Percentiles rank a stretch among this genome's conserved stretches.
phyloP scores from a whole-genome alignment of 2,797 vertebrate species.

The Galagoides demidoff region DNA sequence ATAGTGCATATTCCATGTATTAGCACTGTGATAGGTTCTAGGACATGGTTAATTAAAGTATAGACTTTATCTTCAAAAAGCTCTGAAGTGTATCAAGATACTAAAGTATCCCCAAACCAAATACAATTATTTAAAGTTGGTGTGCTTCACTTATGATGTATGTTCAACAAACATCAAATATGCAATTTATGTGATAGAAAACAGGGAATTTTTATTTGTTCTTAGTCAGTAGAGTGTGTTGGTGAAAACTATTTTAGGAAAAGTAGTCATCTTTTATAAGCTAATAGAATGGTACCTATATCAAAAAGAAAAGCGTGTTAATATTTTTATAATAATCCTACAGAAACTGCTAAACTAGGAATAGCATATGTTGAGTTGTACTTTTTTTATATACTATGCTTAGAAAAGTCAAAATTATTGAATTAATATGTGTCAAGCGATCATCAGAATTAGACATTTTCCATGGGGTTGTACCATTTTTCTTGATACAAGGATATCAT shows the following conservation, averaged over 20 bases:
- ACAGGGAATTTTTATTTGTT: constrained; percentile 6
- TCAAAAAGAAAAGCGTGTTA: background rate
- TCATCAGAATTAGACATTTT: background rate
- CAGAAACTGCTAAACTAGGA: background rate
- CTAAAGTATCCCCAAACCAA: background rate
- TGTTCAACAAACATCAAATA: constrained; percentile 3
- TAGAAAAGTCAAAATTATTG: background rate
- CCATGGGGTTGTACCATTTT: background rate
- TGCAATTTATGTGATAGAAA: constrained; percentile 3
- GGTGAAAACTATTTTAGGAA: background rate
- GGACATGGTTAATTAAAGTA: background rate
- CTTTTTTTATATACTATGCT: background rate
- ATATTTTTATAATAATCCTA: background rate
- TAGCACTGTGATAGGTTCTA: background rate
- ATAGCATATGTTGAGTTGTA: background rate
- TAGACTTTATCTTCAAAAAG: background rate
- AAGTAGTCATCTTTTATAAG: background rate
- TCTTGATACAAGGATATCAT: background rate
- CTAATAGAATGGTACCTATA: constrained; percentile 3
- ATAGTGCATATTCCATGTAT: background rate
- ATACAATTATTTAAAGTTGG: background rate
- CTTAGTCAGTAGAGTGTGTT: background rate
- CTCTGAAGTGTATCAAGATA: background rate
- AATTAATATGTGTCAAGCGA: background rate
- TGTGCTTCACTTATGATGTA: background rate